Conservation (phyloP, 30 jellyfish, hydroid and myxozoan species). For the Calvadosia cruxmelitensis region DNA sequence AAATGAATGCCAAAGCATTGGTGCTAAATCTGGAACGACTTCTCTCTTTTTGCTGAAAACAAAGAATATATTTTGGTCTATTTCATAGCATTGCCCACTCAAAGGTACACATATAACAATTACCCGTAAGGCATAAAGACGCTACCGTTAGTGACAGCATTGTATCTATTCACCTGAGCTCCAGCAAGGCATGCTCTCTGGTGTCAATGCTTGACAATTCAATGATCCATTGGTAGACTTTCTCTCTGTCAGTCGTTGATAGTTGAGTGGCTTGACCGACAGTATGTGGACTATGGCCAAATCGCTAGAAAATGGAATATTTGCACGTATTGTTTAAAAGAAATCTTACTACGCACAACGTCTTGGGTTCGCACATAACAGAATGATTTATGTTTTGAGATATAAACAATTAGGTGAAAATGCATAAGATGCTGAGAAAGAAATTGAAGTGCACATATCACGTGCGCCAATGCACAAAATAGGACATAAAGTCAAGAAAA, state of each 20-base stretch:
- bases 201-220: conserved; percentile 88
- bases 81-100: background rate
- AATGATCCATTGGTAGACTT: conserved; percentile 88
- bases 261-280: conserved; percentile 64
- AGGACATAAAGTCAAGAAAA: too few relatives aligned
- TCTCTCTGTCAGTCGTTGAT: conserved; percentile 80
- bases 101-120: background rate
- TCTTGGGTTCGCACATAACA: too few relatives aligned
- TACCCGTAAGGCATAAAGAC: background rate
- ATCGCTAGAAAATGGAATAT: conserved; percentile 47
- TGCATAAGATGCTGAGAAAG: too few relatives aligned
- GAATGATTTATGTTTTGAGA: too few relatives aligned
- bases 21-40: conserved; percentile 95
- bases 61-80: too few relatives aligned
- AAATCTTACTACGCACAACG: too few relatives aligned
- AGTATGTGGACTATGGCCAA: conserved; percentile 65
- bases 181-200: conserved; percentile 95
- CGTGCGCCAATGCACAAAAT: too few relatives aligned
- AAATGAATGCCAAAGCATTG: conserved; percentile 97
- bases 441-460: too few relatives aligned
- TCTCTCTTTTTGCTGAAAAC: conserved; percentile 75
- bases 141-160: background rate
- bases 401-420: too few relatives aligned
- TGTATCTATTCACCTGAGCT: conserved; percentile 43
- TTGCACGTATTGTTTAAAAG: too few relatives aligned